A percentile compares a stretch with the other conserved stretches of the same genome.
Conservation (phyloP, 2,113 vertebrate genomes). For the Acinonyx jubatus region DNA sequence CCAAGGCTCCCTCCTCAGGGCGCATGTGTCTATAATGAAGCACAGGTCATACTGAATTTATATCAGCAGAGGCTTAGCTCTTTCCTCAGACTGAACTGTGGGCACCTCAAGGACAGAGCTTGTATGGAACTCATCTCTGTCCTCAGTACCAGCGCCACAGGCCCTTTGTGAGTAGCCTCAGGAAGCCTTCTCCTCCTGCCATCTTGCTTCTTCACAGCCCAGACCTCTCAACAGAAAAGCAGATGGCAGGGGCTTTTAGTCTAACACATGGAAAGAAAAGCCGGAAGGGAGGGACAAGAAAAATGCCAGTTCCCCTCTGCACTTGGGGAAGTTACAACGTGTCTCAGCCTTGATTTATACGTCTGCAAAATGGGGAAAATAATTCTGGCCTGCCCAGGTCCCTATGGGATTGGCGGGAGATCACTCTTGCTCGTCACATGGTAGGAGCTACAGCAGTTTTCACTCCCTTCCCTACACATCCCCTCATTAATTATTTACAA, state of each 20-base stretch:
- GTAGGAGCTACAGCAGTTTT: background rate
- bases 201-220: background rate
- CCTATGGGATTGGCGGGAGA: background rate
- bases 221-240: background rate
- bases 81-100: background rate
- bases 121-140: background rate
- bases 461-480: background rate
- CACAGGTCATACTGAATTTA: background rate
- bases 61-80: background rate
- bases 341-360: background rate
- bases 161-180: background rate
- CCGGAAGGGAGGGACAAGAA: background rate
- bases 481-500: constrained; percentile 11
- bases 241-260: background rate
- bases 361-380: background rate
- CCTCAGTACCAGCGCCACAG: background rate
- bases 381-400: background rate
- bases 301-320: background rate
- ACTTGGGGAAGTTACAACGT: background rate
- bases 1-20: background rate
- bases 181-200: background rate
- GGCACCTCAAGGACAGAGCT: background rate
- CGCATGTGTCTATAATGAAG: background rate
- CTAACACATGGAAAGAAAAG: background rate
- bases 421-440: background rate